These are phyloP conservation scores for Metallyticus violacea DNA, from an alignment of 2,888 invertebrate genomes.

Conservation along the genomic window DNA sequence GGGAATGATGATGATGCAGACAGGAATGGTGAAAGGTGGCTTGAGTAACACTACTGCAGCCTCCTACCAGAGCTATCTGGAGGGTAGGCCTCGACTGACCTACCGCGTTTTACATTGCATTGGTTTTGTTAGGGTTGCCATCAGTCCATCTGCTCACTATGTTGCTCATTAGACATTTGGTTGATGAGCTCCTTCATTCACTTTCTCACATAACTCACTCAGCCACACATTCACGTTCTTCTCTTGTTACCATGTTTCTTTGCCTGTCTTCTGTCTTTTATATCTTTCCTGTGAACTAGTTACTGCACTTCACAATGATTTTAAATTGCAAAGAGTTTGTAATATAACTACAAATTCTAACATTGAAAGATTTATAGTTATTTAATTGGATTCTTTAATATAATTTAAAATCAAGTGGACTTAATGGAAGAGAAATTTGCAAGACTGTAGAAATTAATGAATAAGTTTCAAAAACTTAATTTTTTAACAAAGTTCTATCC, in stretches of 20 bases:
- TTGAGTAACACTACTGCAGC: constrained; percentile 28
- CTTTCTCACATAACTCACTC: constrained; percentile 17
- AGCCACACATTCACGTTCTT: constrained; percentile 21
- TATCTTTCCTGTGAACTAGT: not conserved
- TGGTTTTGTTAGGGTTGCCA: constrained; percentile 28
- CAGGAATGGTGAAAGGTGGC: constrained; percentile 91
- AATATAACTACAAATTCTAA: not conserved
- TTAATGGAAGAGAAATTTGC: not conserved
- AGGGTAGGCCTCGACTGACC: constrained; percentile 65
- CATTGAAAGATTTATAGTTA: not conserved
- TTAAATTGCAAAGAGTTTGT: not conserved
- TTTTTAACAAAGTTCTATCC: not conserved
- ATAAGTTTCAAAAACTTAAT: not conserved
- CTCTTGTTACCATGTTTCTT: constrained; percentile 30
- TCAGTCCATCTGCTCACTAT: constrained; percentile 22
- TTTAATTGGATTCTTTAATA: not conserved
- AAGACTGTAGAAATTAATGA: not conserved
- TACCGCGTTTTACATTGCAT: constrained; percentile 36
- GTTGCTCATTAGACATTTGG: not conserved
- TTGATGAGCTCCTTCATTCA: not conserved
- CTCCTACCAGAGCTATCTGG: constrained; percentile 58
- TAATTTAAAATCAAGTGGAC: not conserved
- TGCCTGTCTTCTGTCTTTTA: constrained; percentile 24
- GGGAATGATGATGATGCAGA: constrained; percentile 96
- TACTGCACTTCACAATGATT: not conserved